Percentiles rank a stretch among this genome's conserved stretches.
Evolutionary conservation across 2,113 vertebrate species (phyloP).

Genomic region (Dicentrarchus labrax): DNA sequence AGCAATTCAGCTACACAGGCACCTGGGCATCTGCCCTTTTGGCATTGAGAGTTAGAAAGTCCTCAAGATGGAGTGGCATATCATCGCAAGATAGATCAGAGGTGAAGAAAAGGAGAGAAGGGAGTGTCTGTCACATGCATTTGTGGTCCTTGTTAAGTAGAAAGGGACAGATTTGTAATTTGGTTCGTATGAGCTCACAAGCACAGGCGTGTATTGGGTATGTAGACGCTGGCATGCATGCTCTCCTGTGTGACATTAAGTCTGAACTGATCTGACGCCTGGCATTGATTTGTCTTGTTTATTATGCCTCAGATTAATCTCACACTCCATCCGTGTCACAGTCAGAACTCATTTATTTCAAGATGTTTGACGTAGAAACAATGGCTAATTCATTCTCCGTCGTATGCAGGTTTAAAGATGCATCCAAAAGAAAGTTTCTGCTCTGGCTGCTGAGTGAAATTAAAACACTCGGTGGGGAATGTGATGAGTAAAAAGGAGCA

Average conservation of each 20-base stretch:
- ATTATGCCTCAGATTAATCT: conserved; percentile 67
- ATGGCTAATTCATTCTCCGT: conserved; percentile 46
- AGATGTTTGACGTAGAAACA: conserved; percentile 53
- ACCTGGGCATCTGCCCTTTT: conserved; percentile 81
- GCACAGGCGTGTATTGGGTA: not conserved
- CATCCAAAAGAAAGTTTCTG: conserved; percentile 32
- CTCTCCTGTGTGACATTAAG: conserved; percentile 32
- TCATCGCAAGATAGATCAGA: conserved; percentile 41
- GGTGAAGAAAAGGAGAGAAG: conserved; percentile 32
- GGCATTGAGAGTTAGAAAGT: conserved; percentile 74
- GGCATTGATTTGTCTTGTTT: conserved; percentile 61
- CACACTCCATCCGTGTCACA: conserved; percentile 58
- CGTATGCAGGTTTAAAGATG: conserved; percentile 45
- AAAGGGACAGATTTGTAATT: conserved; percentile 1
- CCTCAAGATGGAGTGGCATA: conserved; percentile 62
- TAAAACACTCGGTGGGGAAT: conserved; percentile 51
- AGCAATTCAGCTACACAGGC: conserved; percentile 74
- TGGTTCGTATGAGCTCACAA: conserved; percentile 4
- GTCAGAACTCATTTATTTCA: conserved; percentile 67
- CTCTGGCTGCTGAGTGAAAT: conserved; percentile 42
- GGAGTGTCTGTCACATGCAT: conserved; percentile 20
- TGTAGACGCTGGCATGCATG: conserved; percentile 6
- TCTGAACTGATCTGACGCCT: conserved; percentile 58
- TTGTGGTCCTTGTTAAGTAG: not conserved
- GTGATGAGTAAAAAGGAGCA: conserved; percentile 29